phyloP scores from a whole-genome alignment of 2,113 vertebrate species.

The Tauraco erythrolophus region DNA sequence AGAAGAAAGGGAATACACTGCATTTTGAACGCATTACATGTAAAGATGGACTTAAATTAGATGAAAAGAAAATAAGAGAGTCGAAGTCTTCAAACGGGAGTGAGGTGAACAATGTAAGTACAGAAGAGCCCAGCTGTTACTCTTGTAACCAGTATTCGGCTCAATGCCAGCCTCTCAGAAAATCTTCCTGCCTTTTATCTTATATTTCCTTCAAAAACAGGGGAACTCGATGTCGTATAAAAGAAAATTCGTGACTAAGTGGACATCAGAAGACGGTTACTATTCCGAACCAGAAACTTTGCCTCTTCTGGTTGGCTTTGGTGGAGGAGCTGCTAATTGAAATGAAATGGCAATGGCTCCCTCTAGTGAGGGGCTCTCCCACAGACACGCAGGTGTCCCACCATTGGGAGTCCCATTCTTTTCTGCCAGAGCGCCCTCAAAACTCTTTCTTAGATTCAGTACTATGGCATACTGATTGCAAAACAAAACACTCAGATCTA shows the following conservation, averaged over 20 bases:
- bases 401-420: not conserved
- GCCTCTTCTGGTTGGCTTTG: not conserved
- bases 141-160: not conserved
- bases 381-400: no score
- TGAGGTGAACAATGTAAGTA: not conserved
- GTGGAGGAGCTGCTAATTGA: not conserved
- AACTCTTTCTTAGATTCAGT: not conserved
- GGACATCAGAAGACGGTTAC: not conserved
- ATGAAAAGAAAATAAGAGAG: not conserved
- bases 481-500: not conserved
- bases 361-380: not conserved
- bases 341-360: not conserved
- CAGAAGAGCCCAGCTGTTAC: not conserved
- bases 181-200: not conserved
- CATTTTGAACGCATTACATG: not conserved
- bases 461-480: not conserved
- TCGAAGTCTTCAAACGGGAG: not conserved
- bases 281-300: not conserved
- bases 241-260: not conserved
- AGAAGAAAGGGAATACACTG: not conserved
- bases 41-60: not conserved
- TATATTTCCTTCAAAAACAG: not conserved
- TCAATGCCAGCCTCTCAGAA: not conserved
- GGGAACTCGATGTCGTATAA: not conserved
- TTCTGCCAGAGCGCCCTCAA: not conserved